Conservation (phyloP, 2,888 invertebrate species). For the Ochlodes sylvanus region DNA sequence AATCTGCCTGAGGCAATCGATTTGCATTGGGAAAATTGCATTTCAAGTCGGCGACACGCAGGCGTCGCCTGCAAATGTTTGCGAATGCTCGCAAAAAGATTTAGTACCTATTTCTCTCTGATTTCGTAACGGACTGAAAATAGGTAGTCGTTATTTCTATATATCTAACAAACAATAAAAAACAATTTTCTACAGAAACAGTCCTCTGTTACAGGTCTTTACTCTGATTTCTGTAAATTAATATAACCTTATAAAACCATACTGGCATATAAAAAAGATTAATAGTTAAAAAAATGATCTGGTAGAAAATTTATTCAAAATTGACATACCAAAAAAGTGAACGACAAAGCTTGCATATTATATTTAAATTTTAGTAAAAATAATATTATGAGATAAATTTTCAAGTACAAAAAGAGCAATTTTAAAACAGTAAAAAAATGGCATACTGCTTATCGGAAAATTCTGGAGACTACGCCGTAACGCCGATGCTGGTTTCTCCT, state of each 20-base stretch:
- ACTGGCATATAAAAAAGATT: slow-evolving; percentile 26
- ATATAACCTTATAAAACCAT: not conserved
- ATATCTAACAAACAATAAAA: too few relatives aligned
- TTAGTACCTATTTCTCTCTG: slow-evolving; percentile 53
- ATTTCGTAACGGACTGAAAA: slow-evolving; percentile 19
- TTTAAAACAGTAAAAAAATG: slow-evolving; percentile 58
- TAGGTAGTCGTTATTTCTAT: not conserved
- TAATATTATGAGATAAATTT: slow-evolving; percentile 39
- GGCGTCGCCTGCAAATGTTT: slow-evolving; percentile 68
- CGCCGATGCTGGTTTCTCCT: slow-evolving; percentile 60
- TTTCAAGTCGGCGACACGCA: slow-evolving; percentile 72
- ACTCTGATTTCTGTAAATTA: too few relatives aligned
- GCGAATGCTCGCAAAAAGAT: slow-evolving; percentile 63
- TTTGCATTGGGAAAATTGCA: slow-evolving; percentile 82
- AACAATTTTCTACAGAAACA: too few relatives aligned
- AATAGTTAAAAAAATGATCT: slow-evolving; percentile 8
- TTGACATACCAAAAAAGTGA: slow-evolving; percentile 34
- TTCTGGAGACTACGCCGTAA: slow-evolving; percentile 59
- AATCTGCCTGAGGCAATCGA: slow-evolving; percentile 80
- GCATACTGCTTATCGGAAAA: slow-evolving; percentile 60
- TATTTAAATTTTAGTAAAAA: slow-evolving; percentile 50
- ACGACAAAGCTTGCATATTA: slow-evolving; percentile 28
- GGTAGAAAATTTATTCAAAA: slow-evolving; percentile 34
- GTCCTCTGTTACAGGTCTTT: too few relatives aligned
- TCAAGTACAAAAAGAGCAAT: slow-evolving; percentile 40